Evolutionary conservation across 2,888 invertebrate species (phyloP).

Genomic region (Drosophila anomelani): DNA sequence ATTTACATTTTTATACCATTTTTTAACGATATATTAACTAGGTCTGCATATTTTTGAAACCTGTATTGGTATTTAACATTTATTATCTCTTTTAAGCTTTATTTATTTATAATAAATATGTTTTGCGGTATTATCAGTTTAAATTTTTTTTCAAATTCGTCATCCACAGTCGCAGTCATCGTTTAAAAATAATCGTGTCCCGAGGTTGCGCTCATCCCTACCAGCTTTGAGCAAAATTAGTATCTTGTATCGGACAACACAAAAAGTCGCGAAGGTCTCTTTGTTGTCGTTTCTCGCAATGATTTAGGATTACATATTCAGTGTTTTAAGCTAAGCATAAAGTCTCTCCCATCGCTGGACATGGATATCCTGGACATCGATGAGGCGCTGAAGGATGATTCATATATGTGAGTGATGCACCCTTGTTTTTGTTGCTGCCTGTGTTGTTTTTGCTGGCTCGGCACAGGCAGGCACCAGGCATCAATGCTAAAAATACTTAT

Average conservation of each 20-base stretch:
- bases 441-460: slow-evolving; percentile 25
- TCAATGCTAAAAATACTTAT: slow-evolving; percentile 45
- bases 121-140: background rate
- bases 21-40: too few relatives aligned
- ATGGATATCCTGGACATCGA: slow-evolving; percentile 85
- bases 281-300: slow-evolving; percentile 45
- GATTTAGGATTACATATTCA: slow-evolving; percentile 36
- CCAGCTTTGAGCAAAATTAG: slow-evolving; percentile 39
- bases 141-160: background rate
- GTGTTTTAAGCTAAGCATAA: slow-evolving; percentile 38
- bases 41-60: too few relatives aligned
- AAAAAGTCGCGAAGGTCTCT: slow-evolving; percentile 33
- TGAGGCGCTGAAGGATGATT: slow-evolving; percentile 84
- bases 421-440: slow-evolving; percentile 20
- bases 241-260: slow-evolving; percentile 44
- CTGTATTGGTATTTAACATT: background rate
- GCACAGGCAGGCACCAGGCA: slow-evolving; percentile 9
- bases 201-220: slow-evolving; percentile 14
- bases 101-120: background rate
- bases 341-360: slow-evolving; percentile 46
- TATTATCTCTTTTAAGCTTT: background rate
- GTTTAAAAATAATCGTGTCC: slow-evolving; percentile 20
- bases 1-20: too few relatives aligned
- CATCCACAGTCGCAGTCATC: slow-evolving; percentile 13
- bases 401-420: slow-evolving; percentile 82